Percentiles rank a stretch among this genome's conserved stretches.
These are phyloP conservation scores for Stigmatopora nigra DNA, from an alignment of 2,113 vertebrate genomes.

Conservation along the genomic window DNA sequence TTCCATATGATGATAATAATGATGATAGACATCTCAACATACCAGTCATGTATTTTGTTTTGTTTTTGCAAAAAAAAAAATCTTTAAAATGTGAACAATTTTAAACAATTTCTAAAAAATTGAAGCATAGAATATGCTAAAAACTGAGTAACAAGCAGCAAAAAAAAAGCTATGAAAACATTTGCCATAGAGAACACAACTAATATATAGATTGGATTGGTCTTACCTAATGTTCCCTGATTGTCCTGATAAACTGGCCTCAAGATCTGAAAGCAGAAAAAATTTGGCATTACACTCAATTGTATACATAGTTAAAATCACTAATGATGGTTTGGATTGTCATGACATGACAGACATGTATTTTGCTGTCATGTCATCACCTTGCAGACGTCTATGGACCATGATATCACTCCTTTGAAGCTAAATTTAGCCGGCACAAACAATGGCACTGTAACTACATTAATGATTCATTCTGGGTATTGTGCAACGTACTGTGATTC, in stretches of 20 bases:
- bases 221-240: constrained; percentile 74
- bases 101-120: not conserved
- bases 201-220: not conserved
- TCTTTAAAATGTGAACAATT: not conserved
- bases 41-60: not conserved
- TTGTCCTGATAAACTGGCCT: constrained; percentile 82
- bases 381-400: not conserved
- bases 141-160: not conserved
- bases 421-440: not conserved
- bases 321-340: not conserved
- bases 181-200: too few species aligned
- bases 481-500: not conserved
- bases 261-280: constrained; percentile 72
- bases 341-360: not conserved
- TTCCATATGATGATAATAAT: not conserved
- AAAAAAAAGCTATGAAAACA: not conserved
- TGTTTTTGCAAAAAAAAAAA: not conserved
- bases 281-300: not conserved
- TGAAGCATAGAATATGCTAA: not conserved
- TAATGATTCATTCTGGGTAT: not conserved
- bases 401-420: not conserved
- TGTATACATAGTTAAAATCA: not conserved
- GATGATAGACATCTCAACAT: not conserved
- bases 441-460: not conserved
- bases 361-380: not conserved